A percentile compares a stretch with the other conserved stretches of the same genome.
These are phyloP conservation scores for Polyodon spathula DNA, from an alignment of 2,113 vertebrate species.

Conservation along the genomic window DNA sequence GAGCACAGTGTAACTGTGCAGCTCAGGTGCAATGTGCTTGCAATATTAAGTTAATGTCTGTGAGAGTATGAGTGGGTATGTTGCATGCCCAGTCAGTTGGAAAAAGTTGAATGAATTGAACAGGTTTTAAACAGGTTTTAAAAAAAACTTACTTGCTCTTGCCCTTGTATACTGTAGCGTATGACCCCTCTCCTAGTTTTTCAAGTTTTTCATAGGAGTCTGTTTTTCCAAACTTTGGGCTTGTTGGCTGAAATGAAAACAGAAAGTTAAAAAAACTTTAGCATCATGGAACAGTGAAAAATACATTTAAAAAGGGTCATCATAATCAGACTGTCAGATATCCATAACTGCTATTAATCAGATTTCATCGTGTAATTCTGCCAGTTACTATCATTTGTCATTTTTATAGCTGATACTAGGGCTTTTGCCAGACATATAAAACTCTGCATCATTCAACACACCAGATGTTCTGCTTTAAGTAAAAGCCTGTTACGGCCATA, in stretches of 20 bases:
- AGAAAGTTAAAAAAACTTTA: conserved; percentile 15
- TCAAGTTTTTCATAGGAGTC: conserved; percentile 97
- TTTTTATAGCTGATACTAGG: background rate
- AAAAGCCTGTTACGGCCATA: background rate
- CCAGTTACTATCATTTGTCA: background rate
- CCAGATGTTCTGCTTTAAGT: background rate
- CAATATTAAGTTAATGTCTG: too few relatives aligned
- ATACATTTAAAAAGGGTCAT: background rate
- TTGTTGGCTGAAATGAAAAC: conserved; percentile 73
- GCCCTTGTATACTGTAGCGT: conserved; percentile 96
- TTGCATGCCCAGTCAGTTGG: too few relatives aligned
- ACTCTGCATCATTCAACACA: background rate
- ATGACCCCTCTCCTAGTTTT: conserved; percentile 93
- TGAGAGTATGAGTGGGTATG: too few relatives aligned
- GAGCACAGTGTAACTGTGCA: too few relatives aligned
- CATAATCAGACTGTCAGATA: background rate
- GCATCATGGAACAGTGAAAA: background rate
- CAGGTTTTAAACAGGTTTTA: too few relatives aligned
- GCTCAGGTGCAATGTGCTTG: too few relatives aligned
- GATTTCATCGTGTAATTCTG: background rate
- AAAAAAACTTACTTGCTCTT: conserved; percentile 99
- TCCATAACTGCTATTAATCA: background rate
- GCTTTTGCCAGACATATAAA: background rate
- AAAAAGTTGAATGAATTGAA: too few relatives aligned
- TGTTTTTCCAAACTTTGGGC: conserved; percentile 94